Evolutionary conservation across 1,140 invertebrate genomes (phyloP), one percentile per base, ranked within the genome.

Genomic region (Drosophila rufa): DNA sequence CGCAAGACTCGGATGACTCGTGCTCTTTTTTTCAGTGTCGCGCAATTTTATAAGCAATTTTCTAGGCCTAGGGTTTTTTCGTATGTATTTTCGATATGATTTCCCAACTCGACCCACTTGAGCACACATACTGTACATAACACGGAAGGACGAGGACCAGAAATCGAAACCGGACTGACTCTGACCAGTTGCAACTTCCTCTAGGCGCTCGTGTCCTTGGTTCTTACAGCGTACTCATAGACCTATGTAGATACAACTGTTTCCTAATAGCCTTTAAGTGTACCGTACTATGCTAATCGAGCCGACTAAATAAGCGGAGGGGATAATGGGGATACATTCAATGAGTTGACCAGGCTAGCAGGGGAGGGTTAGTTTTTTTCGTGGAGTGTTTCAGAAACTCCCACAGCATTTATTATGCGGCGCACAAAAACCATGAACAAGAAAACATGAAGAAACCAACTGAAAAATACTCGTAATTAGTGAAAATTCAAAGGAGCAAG

Each of bases 341-440:
- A 40, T 40, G 36, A 53, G 36, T 38, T 64, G n/a, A 55, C 42
- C 19, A 40, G 30, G 30, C 12, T 19, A 55, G 30, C 27, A 43
- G 61, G 19, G 57, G n/a, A 19, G 46, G 40, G 17, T 40, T 76
- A 57, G 79, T 69, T 74, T 68, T 42, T 62, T 59, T 48, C 50
- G 46, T 47, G 62, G 60, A 71, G 58, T 43, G 75, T 71, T 71
- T 64, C 27, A 67, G 59, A 64, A 71, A 82, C 57, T 73, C 68
- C 75, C 81, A 81, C 61, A 92, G 91, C 91, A 92, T 92, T 92
- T 91, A 92, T 92, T 92, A 92, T 92, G 91, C 91, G 91, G 51
- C 91, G 91, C 91, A 92, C 91, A 92, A 92, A 73, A 65, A 74
- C 47, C 17, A 25, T 25, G 17, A 14, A 79, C 22, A 40, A 47